Conservation (phyloP, 2,888 invertebrate species). For the Eudemis profundana region DNA sequence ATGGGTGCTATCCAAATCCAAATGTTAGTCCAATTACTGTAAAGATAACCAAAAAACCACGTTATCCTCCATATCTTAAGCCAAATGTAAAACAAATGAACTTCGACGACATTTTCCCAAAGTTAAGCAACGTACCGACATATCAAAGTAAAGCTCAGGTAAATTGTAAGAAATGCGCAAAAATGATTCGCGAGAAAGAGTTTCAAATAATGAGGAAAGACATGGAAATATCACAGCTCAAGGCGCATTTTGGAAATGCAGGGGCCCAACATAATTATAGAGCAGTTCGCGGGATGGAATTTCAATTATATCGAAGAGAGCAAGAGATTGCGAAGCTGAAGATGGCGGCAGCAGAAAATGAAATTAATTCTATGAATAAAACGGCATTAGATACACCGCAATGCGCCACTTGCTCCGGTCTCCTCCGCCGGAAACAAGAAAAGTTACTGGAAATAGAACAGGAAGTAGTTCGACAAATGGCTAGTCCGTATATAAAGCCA, state of each 20-base stretch:
- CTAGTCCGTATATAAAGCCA: conserved; percentile 19
- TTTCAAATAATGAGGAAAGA: conserved; percentile 21
- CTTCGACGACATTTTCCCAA: conserved; percentile 11
- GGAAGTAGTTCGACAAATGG: conserved; percentile 25
- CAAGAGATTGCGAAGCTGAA: conserved; percentile 14
- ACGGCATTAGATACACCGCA: not conserved
- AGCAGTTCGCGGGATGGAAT: conserved; percentile 10
- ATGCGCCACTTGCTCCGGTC: not conserved
- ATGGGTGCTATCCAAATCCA: conserved; percentile 20
- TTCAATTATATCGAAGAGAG: conserved; percentile 6
- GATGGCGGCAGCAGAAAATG: conserved; percentile 4
- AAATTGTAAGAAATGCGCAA: conserved; percentile 10
- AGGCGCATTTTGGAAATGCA: not conserved
- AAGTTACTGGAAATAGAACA: not conserved
- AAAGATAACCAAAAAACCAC: conserved; percentile 13
- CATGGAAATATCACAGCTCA: not conserved
- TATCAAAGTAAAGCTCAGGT: not conserved
- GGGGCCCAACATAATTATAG: conserved; percentile 19
- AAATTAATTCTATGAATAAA: not conserved
- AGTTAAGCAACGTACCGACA: too few relatives aligned
- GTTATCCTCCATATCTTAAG: conserved; percentile 7
- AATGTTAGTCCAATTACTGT: conserved; percentile 21
- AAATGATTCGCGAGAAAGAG: conserved; percentile 18
- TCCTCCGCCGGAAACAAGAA: not conserved
- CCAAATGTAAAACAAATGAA: conserved; percentile 8